These are phyloP conservation scores for Talpa occidentalis DNA, from an alignment of 2,113 vertebrate species.

Conservation along the genomic window DNA sequence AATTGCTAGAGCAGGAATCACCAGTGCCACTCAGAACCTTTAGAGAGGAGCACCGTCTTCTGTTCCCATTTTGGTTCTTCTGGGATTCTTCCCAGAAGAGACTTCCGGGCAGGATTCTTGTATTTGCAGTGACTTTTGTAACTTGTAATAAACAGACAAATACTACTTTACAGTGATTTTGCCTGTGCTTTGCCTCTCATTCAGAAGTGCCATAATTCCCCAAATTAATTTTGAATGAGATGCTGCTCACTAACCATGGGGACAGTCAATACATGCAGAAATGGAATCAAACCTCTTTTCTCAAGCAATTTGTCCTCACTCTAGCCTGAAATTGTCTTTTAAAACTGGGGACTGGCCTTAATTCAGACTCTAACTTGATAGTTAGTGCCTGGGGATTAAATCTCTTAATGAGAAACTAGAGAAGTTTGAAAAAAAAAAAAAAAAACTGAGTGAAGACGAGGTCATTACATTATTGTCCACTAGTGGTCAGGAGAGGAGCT, in stretches of 20 bases:
- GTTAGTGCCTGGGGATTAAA: background rate
- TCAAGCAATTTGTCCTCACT: constrained; percentile 71
- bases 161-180: constrained; percentile 60
- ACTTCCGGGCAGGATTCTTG: background rate
- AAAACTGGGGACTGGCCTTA: constrained; percentile 25
- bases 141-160: constrained; percentile 53
- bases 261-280: constrained; percentile 26
- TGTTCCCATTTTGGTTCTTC: background rate
- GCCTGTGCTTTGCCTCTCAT: constrained; percentile 56
- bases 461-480: background rate
- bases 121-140: background rate
- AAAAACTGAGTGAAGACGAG: background rate
- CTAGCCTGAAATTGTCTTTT: constrained; percentile 73
- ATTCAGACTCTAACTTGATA: constrained; percentile 40
- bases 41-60: background rate
- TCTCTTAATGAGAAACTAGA: background rate
- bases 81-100: background rate
- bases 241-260: constrained; percentile 66
- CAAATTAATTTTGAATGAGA: constrained; percentile 85
- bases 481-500: background rate
- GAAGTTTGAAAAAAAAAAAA: background rate
- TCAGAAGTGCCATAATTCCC: constrained; percentile 72
- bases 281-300: constrained; percentile 61
- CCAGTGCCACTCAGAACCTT: background rate
- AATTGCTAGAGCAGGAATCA: background rate